Conservation (phyloP, 2,888 invertebrate species). For the Stenchaetothrips biformis region DNA sequence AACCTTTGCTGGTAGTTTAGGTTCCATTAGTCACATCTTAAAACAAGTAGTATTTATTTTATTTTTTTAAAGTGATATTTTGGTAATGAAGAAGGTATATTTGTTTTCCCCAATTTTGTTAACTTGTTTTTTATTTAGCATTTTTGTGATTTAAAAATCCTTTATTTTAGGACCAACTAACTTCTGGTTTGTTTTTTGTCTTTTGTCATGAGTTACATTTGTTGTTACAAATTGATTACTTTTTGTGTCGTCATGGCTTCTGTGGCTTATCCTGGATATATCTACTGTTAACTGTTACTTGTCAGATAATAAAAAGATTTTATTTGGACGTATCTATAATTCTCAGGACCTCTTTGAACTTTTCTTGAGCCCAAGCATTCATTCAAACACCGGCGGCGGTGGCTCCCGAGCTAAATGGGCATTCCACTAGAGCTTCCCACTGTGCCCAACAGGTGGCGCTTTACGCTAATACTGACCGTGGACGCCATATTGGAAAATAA, state of each 20-base stretch:
- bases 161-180: background rate
- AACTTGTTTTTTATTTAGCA: background rate
- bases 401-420: background rate
- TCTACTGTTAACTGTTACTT: background rate
- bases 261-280: too few relatives aligned
- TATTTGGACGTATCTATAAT: background rate
- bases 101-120: background rate
- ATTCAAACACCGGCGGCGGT: background rate
- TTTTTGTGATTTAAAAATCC: background rate
- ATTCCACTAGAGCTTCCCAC: background rate
- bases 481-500: conserved; percentile 17
- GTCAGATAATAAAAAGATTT: background rate
- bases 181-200: background rate
- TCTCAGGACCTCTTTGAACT: background rate
- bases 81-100: background rate
- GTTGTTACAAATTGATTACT: too few relatives aligned
- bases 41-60: background rate
- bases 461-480: background rate
- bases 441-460: background rate
- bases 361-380: too few relatives aligned
- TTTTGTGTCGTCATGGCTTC: too few relatives aligned
- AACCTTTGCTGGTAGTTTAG: too few relatives aligned
- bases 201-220: too few relatives aligned
- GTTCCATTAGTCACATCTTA: too few relatives aligned
- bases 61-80: background rate